Conservation (phyloP, 2,888 invertebrate species). For the Drosophila diplacantha region DNA sequence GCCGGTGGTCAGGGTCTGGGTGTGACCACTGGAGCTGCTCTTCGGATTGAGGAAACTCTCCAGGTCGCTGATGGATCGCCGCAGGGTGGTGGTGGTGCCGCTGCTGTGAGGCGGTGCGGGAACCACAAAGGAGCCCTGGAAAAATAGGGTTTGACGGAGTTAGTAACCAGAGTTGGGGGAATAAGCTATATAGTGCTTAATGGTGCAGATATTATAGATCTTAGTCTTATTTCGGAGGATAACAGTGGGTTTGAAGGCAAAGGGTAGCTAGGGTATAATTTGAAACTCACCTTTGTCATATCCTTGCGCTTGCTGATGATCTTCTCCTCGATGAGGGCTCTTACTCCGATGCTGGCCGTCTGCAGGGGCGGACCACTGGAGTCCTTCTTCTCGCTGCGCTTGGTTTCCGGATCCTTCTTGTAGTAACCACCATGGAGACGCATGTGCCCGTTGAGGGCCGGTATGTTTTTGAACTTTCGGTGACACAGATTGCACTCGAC, state of each 20-base stretch:
- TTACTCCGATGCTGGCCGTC: constrained; percentile 93
- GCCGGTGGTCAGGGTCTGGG: constrained; percentile 53
- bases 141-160: not conserved
- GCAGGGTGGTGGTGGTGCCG: constrained; percentile 67
- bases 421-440: constrained; percentile 97
- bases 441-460: constrained; percentile 99
- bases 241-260: no score
- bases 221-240: rapidly evolving
- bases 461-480: constrained; percentile 97
- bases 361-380: constrained; percentile 89
- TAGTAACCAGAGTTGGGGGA: not conserved
- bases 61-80: constrained; percentile 75
- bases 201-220: not conserved
- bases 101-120: constrained; percentile 75
- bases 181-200: not conserved
- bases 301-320: constrained; percentile 89
- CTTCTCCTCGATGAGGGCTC: constrained; percentile 94
- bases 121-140: constrained; percentile 77
- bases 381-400: constrained; percentile 91
- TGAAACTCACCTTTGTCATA: constrained; percentile 73
- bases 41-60: constrained; percentile 77
- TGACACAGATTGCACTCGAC: constrained; percentile 97
- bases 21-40: constrained; percentile 52
- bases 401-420: constrained; percentile 94
- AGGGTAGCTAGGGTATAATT: no score